phyloP scores from a whole-genome alignment of 2,113 vertebrate genomes.

The Centropristis striata region DNA sequence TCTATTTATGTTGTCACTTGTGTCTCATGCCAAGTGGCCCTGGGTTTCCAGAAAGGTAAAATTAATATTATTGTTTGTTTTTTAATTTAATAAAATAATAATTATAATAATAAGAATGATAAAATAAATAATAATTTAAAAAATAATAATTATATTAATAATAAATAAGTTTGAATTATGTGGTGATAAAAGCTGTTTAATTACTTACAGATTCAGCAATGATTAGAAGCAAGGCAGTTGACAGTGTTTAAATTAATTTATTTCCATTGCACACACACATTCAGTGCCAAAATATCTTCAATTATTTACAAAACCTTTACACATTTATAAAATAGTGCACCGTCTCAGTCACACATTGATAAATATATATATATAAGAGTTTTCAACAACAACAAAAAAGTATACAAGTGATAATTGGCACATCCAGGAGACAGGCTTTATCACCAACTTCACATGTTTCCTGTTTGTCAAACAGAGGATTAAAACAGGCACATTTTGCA shows the following conservation, averaged over 20 bases:
- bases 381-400: constrained; percentile 38
- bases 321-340: constrained; percentile 69
- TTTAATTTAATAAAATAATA: no score
- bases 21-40: no score
- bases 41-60: no score
- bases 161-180: neutral
- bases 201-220: neutral
- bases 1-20: no score
- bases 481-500: constrained; percentile 68
- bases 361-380: constrained; percentile 52
- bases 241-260: constrained; percentile 72
- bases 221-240: constrained; percentile 14
- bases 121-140: no score
- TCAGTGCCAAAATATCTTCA: constrained; percentile 21
- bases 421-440: constrained; percentile 62
- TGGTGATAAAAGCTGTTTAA: neutral
- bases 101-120: no score
- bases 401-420: constrained; percentile 78
- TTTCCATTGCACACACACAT: constrained; percentile 31
- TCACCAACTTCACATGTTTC: constrained; percentile 52
- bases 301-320: constrained; percentile 68
- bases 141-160: no score
- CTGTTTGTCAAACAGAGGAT: constrained; percentile 43
- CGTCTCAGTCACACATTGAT: constrained; percentile 45
- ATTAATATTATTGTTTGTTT: no score